Percentiles rank a stretch among this genome's conserved stretches.
phyloP scores from a whole-genome alignment of 2,888 invertebrate species.

The Drosophila fungiperda region DNA sequence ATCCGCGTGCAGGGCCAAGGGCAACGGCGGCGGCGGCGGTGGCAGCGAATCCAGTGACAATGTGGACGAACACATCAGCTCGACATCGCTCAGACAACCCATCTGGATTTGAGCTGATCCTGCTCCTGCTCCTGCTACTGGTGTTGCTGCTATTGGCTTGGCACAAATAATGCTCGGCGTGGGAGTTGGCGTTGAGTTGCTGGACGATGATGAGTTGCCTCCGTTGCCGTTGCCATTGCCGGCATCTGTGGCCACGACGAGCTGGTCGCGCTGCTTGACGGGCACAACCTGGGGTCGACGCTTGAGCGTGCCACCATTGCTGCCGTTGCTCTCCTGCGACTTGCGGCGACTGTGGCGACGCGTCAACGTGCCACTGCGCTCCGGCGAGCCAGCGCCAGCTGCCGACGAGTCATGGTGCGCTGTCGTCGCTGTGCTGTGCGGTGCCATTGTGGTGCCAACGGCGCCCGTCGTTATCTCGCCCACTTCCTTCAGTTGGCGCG shows the following conservation, averaged over 20 bases:
- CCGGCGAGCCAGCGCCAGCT: slow-evolving; percentile 84
- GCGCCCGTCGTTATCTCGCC: slow-evolving; percentile 88
- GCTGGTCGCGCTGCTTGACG: neutral
- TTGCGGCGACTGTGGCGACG: slow-evolving; percentile 86
- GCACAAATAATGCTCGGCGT: slow-evolving; percentile 84
- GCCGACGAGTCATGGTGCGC: slow-evolving; percentile 67
- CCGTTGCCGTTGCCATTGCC: slow-evolving; percentile 34
- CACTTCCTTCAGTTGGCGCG: slow-evolving; percentile 94
- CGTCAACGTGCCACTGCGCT: slow-evolving; percentile 88
- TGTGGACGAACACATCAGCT: slow-evolving; percentile 89
- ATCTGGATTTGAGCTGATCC: neutral
- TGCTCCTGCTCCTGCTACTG: slow-evolving; percentile 4
- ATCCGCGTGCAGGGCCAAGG: slow-evolving; percentile 81
- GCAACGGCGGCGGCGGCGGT: slow-evolving; percentile 89
- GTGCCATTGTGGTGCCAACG: slow-evolving; percentile 10
- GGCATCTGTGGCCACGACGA: slow-evolving; percentile 38
- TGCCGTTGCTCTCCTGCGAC: slow-evolving; percentile 85
- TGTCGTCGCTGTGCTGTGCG: slow-evolving; percentile 48
- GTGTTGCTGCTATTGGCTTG: slow-evolving; percentile 61
- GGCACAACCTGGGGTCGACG: slow-evolving; percentile 69
- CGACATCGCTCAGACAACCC: slow-evolving; percentile 40
- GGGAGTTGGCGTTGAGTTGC: slow-evolving; percentile 84
- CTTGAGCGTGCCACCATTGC: slow-evolving; percentile 84
- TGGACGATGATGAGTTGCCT: slow-evolving; percentile 79
- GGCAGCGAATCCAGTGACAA: slow-evolving; percentile 92